Evolutionary conservation across 2,113 vertebrate species (phyloP), one percentile per base, ranked within the genome.

Genomic region (Entomyzon cyanotis): DNA sequence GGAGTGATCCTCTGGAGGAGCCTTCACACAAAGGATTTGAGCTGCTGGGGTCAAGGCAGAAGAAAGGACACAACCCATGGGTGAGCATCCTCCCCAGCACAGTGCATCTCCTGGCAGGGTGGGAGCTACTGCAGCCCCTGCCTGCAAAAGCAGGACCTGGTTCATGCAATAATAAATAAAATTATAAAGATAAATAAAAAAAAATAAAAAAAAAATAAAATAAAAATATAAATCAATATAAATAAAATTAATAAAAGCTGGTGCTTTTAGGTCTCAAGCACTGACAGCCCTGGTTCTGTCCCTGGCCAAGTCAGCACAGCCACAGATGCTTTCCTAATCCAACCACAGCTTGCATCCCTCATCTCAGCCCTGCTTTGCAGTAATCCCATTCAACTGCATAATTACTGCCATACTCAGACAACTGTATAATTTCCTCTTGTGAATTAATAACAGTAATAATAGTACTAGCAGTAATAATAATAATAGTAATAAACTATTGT

Each of bases 261-360:
- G 8, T 53, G 46, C 4, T 80, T 55, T 35, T 17, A 33, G 52
- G 39, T 67, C 24, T 12, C 13, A 3, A 13, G 71, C 55, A 39
- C 46, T 10, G 64, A 19, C 47, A 86, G 7, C 25, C 25, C 70
- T n/a, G 22, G 8, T 28, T 15, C 74, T 27, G 12, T 3, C 78
- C 23, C 68, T 65, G 11, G 39, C 86, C 89, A 78, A 71, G 39
- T 15, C 27, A 58, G 20, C n/a, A 65, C 3, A 8, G 77, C n/a
- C 84, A 60, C 87, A 82, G 87, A 60, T 79, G 89, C 41, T 94
- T 84, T 31, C 68, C 71, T 89, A 85, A 88, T 73, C 78, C n/a
- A 1, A 13, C 27, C 71, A 50, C 71, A 88, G 55, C 39, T 64
- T 81, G 52, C 70, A 60, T 81, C 83, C 58, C 2, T 2, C 73